Evolutionary conservation across 1,140 invertebrate species (phyloP).

Genomic region (Helicoverpa zea): DNA sequence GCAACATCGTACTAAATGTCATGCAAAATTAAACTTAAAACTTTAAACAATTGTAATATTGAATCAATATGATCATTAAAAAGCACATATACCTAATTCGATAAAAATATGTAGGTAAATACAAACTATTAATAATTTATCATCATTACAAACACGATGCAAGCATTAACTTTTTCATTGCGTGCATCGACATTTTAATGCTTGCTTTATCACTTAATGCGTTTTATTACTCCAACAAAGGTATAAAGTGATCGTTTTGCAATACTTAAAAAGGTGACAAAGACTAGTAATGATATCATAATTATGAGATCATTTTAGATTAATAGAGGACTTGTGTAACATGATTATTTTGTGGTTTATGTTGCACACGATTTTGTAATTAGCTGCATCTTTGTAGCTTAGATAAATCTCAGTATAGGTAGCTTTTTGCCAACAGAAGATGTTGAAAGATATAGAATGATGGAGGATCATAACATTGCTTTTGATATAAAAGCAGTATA

Average conservation of each 20-base stretch:
- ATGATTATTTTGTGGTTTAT: not conserved
- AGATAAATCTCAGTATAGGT: not conserved
- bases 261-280: not conserved
- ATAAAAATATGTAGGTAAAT: too few relatives aligned
- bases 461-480: too few relatives aligned
- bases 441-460: too few relatives aligned
- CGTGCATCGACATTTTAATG: conserved; percentile 21
- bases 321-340: not conserved
- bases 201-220: conserved; percentile 3
- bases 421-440: too few relatives aligned
- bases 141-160: not conserved
- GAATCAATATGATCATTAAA: too few relatives aligned
- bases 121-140: not conserved
- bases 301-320: conserved; percentile 6
- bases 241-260: not conserved
- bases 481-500: too few relatives aligned
- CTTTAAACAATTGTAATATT: too few relatives aligned
- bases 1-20: too few relatives aligned
- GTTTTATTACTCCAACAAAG: not conserved
- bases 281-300: not conserved
- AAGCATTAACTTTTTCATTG: conserved; percentile 11
- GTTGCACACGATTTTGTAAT: conserved; percentile 21
- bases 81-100: too few relatives aligned
- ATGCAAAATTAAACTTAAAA: too few relatives aligned
- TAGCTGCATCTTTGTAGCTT: not conserved